Base-by-base conservation (phyloP, 2,113 vertebrate species). In the Gadus macrocephalus region DNA sequence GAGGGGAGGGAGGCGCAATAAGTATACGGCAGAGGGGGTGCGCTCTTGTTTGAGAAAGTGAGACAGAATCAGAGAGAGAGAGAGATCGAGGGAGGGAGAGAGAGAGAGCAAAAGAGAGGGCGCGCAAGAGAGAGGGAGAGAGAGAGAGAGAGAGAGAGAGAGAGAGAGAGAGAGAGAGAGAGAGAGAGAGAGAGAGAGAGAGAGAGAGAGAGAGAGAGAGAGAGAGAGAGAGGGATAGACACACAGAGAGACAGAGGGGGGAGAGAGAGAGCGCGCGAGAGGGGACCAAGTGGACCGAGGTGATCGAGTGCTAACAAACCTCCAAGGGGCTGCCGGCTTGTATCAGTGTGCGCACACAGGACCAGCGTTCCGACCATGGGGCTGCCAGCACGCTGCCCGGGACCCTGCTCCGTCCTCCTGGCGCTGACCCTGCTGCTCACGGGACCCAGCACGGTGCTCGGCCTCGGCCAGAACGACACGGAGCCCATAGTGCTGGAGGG, bases 401-500 rank as follows among this genome's bases (percentile, higher is more conserved):
- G 89, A 90, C 82, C 78, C 79, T 89, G 79, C 85, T 91, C 91
- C 90, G 92, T 92, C 86, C 90, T 95, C 86, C 90, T 95, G 92
- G 91, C 90, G 78, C 88, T 93, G 81, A 81, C 81, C 63, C 86
- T 96, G 2, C 55, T 58, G 2, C 55, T 58, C 15, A 5, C 96
- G 87, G 91, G 89, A 87, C 90, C 88, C 81, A 84, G 88, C 75
- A 82, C 90, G 91, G 89, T 85, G 89, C 64, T 88, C 87, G 83
- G 93, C 91, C 62, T 90, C 76, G 94, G 94, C 65, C 96, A 95
- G 92, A 98, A 99, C 79, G 97, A 98, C 83, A 98, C 97, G 67
- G 97, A 99, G 77, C 97, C 97, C 84, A 98, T 99, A 85, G 96
- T 99, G 69, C 89, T 99, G 82, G 97, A 98, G 81, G 96, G 96